Base-by-base conservation (phyloP, 2,797 vertebrate species). In the Nyctalus aviator region DNA sequence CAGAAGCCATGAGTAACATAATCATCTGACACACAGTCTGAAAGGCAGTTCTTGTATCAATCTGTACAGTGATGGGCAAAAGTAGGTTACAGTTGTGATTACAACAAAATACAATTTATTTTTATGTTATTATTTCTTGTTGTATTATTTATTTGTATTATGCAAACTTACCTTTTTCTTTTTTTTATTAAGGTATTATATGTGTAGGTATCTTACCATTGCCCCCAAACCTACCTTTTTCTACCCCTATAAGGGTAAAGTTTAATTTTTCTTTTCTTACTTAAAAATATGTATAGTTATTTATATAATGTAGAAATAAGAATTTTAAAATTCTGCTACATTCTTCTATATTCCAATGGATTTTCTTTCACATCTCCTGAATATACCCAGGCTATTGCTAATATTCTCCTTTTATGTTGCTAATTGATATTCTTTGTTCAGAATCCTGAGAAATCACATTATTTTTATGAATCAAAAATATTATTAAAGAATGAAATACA, bases 251-350 rank as follows among this genome's bases (percentile, higher is more conserved):
- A 25, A 25, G 46, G 79, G 37, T n/a, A 68, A 91, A 85, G 32
- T 25, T 46, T 81, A 66, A 81, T 64, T 88, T 94, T 93, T 73
- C 21, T 35, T 77, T 91, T 59, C 27, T 30, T 62, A 77, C 46
- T 84, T 68, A 81, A 66, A 81, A 35, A 18, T 30, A 76, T 35
- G 20, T 84, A 35, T 15, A 44, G 35, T 50, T 68, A 8, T 66
- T 59, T 85, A 59, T 46, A 73, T 11, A 57, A 25, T 23, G 4
- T n/a, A 68, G 37, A 93, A 72, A 77, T 30, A 76, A 20, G 14
- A 88, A 25, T 66, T 46, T 82, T 5, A 50, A 57, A 92, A 71
- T 71, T 76, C 73, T 87, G 23, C 27, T 84, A 53, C 21, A 27
- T 85, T 91, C 44, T 73, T 91, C 17, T 25, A 12, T 88, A n/a